Evolutionary conservation across 2,888 invertebrate species (phyloP).

Genomic region (Megalurothrips usitatus): DNA sequence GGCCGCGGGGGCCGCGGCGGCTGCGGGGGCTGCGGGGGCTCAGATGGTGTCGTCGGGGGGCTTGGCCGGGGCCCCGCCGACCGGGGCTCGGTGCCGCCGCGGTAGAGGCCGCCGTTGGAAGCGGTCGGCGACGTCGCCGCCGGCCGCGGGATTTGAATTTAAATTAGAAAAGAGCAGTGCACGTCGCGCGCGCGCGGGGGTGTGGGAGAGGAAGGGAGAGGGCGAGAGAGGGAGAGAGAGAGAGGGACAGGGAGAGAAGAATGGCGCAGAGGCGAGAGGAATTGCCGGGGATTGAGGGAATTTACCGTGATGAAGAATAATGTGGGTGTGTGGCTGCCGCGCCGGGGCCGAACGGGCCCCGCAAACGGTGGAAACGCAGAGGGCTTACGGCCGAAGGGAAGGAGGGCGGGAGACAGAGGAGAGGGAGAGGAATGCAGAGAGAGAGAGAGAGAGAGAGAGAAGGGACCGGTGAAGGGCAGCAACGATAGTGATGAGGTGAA

Average conservation of each 20-base stretch:
- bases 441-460: not conserved
- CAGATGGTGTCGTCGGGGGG: not conserved
- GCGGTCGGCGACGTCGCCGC: not conserved
- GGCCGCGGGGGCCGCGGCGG: not conserved
- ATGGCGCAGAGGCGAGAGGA: conserved; percentile 6
- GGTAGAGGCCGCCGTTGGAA: not conserved
- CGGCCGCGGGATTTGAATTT: not conserved
- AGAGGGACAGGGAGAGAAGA: not conserved
- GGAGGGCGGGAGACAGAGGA: not conserved
- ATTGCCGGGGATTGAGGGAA: conserved; percentile 23
- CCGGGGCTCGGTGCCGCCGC: not conserved
- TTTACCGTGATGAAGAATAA: conserved; percentile 26
- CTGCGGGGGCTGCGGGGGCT: not conserved
- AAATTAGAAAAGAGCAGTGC: conserved; percentile 1
- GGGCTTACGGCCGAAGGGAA: not conserved
- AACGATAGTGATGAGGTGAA: not conserved
- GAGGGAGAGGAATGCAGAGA: not conserved
- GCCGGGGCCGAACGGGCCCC: not conserved
- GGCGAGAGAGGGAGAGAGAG: not conserved
- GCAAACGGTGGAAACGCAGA: not conserved
- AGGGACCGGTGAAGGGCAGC: not conserved
- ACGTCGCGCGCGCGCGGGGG: too few species aligned
- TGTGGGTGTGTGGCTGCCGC: not conserved
- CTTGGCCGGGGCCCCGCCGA: not conserved
- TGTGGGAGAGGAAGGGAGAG: not conserved